These are phyloP conservation scores for Sphaerophoria rueppellii DNA, from an alignment of 2,888 invertebrate genomes.

Conservation along the genomic window DNA sequence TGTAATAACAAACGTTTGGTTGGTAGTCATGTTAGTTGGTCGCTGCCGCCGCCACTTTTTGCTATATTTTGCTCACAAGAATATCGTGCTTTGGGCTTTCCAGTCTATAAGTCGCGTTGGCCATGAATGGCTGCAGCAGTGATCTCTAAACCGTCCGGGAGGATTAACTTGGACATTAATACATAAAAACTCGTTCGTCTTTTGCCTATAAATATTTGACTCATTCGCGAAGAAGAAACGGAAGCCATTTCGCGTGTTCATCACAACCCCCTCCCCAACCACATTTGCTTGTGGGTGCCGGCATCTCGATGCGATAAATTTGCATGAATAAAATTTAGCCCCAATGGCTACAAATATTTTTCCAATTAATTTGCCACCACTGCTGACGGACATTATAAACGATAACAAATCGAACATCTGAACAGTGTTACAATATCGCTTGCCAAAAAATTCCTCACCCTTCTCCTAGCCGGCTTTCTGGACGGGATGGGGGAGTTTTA, in stretches of 20 bases:
- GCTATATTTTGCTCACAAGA: slow-evolving; percentile 40
- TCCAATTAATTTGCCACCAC: slow-evolving; percentile 61
- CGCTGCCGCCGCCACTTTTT: neutral
- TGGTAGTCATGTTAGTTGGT: slow-evolving; percentile 43
- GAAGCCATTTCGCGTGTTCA: slow-evolving; percentile 29
- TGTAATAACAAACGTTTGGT: slow-evolving; percentile 52
- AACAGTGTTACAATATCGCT: slow-evolving; percentile 36
- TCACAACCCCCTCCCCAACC: neutral
- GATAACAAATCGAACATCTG: slow-evolving; percentile 52
- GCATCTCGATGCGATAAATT: slow-evolving; percentile 36
- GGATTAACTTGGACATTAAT: slow-evolving; percentile 13
- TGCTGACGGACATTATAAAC: slow-evolving; percentile 61
- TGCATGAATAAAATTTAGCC: slow-evolving; percentile 36
- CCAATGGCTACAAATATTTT: slow-evolving; percentile 48
- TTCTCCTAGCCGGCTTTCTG: slow-evolving; percentile 7
- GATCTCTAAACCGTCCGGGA: slow-evolving; percentile 53
- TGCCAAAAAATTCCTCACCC: slow-evolving; percentile 49
- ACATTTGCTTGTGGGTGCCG: slow-evolving; percentile 18
- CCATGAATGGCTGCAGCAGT: slow-evolving; percentile 60
- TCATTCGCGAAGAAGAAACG: slow-evolving; percentile 38
- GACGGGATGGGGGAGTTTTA: slow-evolving; percentile 28
- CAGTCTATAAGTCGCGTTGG: slow-evolving; percentile 62
- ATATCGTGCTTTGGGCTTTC: slow-evolving; percentile 49
- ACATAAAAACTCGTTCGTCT: slow-evolving; percentile 11
- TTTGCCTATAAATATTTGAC: slow-evolving; percentile 48